A percentile compares a stretch with the other conserved stretches of the same genome.
phyloP scores from a whole-genome alignment of 2,888 invertebrate species.

The Spilarctia lutea region DNA sequence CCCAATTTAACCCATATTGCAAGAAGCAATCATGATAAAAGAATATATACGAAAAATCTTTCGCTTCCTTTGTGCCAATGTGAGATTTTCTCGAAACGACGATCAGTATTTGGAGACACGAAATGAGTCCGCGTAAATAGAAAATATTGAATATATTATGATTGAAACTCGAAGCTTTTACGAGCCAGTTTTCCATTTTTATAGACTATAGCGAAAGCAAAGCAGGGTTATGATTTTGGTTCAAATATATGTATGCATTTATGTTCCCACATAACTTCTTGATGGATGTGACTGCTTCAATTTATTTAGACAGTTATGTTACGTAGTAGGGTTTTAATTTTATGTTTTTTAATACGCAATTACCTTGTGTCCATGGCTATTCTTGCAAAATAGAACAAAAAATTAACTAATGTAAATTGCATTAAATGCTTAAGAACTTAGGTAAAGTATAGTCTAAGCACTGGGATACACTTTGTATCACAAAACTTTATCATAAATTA shows the following conservation, averaged over 20 bases:
- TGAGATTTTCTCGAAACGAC: slow-evolving; percentile 14
- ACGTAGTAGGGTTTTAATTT: neutral
- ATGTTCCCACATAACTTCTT: neutral
- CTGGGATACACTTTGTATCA: too few relatives aligned
- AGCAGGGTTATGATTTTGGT: neutral
- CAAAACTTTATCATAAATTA: too few relatives aligned
- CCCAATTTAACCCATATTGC: slow-evolving; percentile 36
- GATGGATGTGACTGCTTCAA: neutral
- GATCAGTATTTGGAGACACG: slow-evolving; percentile 24
- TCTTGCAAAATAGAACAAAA: too few relatives aligned
- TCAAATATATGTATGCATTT: neutral
- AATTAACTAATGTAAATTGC: too few relatives aligned
- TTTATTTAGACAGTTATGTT: neutral
- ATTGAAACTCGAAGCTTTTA: slow-evolving; percentile 3
- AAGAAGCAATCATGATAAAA: slow-evolving; percentile 33
- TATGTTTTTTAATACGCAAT: too few relatives aligned
- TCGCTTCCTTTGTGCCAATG: slow-evolving; percentile 33
- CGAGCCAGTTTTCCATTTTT: neutral
- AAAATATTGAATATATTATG: slow-evolving; percentile 15
- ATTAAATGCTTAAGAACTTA: too few relatives aligned
- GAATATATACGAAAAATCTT: slow-evolving; percentile 42
- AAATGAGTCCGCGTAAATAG: slow-evolving; percentile 10
- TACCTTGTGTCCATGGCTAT: too few relatives aligned
- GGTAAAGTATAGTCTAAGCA: too few relatives aligned
- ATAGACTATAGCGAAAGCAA: neutral